Base-by-base conservation (phyloP, 2,888 invertebrate species). In the Zhengitettix transpicula region DNA sequence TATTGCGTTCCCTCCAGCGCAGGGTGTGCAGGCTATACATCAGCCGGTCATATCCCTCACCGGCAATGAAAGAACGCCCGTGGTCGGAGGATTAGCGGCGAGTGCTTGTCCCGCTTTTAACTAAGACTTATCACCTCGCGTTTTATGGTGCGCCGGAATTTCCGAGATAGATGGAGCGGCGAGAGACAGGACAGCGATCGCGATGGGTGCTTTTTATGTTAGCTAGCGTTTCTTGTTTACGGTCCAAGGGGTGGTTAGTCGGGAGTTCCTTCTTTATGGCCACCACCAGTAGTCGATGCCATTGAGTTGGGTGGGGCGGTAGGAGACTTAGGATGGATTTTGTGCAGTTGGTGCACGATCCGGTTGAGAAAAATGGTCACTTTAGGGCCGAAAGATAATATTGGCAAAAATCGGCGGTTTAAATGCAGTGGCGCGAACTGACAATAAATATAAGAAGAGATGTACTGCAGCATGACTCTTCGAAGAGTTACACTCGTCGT, bases 1-100 rank as follows among this genome's bases (percentile, higher is more conserved):
- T 77, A 78, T 77, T 78, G 77, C 77, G 76, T 76, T 77, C 76
- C 76, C 77, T 77, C 77, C 74, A 76, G 73, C 75, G 77, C 77
- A 78, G 77, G 76, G 77, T 77, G 78, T 76, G 75, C 76, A 71
- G 72, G 72, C 76, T 73, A 76, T 78, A 76, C 75, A 77, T 78
- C 77, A 77, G 73, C 60, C 40, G 51, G 16, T 12, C 16, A 16
- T 42, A 42, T n/a, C 17, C 47, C 42, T 16, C 42, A 56, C 17
- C 17, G 42, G 17, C 11, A 58, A 53, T 60, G 42, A 17, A 55
- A 52, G 42, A 44, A 55, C 53, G 58, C 56, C 57, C 56, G 40
- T 28, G 28, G 28, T 28, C 28, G 28, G 28, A 28, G 47, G 47
- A 47, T 47, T 47, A 47, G 14, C 47, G 47, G 14, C n/a, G 47